These are phyloP conservation scores for Salarias fasciatus DNA, from an alignment of 2,797 vertebrate species.

Conservation along the genomic window DNA sequence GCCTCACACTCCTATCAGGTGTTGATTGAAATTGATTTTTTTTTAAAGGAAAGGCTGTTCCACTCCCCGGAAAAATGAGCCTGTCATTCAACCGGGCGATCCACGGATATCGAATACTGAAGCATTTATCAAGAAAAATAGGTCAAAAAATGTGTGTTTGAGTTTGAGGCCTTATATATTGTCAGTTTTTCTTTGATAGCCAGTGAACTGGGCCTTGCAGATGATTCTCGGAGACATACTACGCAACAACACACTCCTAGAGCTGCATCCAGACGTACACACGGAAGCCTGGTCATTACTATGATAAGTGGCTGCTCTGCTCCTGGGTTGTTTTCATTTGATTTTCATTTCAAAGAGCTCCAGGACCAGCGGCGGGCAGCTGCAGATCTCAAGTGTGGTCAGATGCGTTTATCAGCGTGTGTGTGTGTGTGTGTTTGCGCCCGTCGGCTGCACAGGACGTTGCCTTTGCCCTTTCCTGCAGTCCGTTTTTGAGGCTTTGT, in stretches of 20 bases:
- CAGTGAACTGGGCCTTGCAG: conserved; percentile 19
- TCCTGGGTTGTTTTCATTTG: conserved; percentile 62
- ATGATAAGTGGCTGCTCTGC: conserved; percentile 66
- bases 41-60: not conserved
- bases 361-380: conserved; percentile 39
- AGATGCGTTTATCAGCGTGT: conserved; percentile 36
- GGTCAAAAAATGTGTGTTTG: not conserved
- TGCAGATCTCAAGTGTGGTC: conserved; percentile 55
- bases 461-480: conserved; percentile 58
- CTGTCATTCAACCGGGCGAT: not conserved
- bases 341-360: conserved; percentile 72
- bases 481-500: conserved; percentile 17
- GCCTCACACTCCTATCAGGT: conserved; percentile 30
- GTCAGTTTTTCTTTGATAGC: conserved; percentile 40
- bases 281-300: conserved; percentile 56
- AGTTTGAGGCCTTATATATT: conserved; percentile 1
- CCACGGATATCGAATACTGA: not conserved
- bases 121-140: conserved; percentile 3
- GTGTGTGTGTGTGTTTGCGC: conserved; percentile 1
- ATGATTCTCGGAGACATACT: conserved; percentile 15
- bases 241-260: conserved; percentile 24
- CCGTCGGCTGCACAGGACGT: conserved; percentile 12
- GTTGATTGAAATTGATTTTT: conserved; percentile 37
- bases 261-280: conserved; percentile 12
- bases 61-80: conserved; percentile 6